Conservation (phyloP, 2,888 invertebrate species). For the Lampropteryx suffumata region DNA sequence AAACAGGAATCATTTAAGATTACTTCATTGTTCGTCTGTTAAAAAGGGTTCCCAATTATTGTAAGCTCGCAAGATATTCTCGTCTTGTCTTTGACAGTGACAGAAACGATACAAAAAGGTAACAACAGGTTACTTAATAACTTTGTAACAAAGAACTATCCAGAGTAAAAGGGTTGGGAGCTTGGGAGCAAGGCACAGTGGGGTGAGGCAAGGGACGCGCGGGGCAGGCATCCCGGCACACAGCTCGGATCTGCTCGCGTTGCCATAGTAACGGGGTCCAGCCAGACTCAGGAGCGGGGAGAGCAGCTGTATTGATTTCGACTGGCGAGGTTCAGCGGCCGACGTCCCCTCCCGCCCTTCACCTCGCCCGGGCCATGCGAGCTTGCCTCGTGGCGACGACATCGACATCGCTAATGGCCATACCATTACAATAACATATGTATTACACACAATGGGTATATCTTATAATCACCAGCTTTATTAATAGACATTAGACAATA, state of each 20-base stretch:
- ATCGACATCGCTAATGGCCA: slow-evolving; percentile 4
- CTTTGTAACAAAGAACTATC: slow-evolving; percentile 36
- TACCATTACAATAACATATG: neutral
- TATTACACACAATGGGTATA: no score
- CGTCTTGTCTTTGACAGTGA: no score
- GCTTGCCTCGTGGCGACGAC: slow-evolving; percentile 18
- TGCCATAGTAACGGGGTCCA: slow-evolving; percentile 72
- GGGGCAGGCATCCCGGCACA: slow-evolving; percentile 35
- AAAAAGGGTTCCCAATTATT: no score
- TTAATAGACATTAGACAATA: no score
- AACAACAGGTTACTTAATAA: slow-evolving; percentile 53
- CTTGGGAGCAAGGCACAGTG: slow-evolving; percentile 24
- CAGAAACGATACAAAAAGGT: slow-evolving; percentile 37
- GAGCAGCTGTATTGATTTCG: slow-evolving; percentile 85
- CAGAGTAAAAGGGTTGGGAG: slow-evolving; percentile 36
- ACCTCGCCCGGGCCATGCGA: slow-evolving; percentile 33
- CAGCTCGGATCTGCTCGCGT: slow-evolving; percentile 59
- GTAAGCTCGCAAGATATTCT: no score
- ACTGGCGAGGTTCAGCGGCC: slow-evolving; percentile 74
- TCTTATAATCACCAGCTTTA: no score
- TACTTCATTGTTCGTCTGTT: no score
- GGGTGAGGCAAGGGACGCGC: slow-evolving; percentile 30
- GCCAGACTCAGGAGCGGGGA: slow-evolving; percentile 58
- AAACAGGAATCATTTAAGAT: no score
- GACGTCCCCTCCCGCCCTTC: slow-evolving; percentile 50